Evolutionary conservation across 2,888 invertebrate genomes (phyloP).

Genomic region (Adineta ricciae): DNA sequence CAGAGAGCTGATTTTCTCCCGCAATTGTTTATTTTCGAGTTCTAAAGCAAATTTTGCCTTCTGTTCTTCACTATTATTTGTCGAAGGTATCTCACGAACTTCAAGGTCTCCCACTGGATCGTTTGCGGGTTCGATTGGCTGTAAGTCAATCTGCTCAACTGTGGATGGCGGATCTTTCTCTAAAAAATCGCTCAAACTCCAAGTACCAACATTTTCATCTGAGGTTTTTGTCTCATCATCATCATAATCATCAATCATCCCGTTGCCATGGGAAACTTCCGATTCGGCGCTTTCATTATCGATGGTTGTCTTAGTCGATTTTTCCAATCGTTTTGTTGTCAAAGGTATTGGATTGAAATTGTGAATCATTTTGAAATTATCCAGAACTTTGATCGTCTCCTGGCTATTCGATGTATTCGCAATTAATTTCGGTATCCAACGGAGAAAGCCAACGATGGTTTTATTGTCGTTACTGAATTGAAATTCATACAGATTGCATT

Average conservation of each 20-base stretch:
- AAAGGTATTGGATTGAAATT: not conserved
- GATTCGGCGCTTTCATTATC: not conserved
- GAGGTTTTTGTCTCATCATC: not conserved
- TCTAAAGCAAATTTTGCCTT: not conserved
- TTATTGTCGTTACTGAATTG: not conserved
- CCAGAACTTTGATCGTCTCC: not conserved
- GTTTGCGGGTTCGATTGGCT: not conserved
- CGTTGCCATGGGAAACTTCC: no score
- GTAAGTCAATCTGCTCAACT: not conserved
- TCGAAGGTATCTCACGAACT: not conserved
- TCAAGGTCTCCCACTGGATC: not conserved
- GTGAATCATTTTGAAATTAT: not conserved
- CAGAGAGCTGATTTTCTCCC: not conserved
- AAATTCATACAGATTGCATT: not conserved
- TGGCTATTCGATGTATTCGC: not conserved
- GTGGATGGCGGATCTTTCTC: not conserved
- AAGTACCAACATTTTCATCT: not conserved
- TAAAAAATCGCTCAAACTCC: not conserved
- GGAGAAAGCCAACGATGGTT: not conserved
- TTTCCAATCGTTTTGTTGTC: not conserved
- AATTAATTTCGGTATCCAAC: slow-evolving; percentile 14
- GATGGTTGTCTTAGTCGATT: not conserved
- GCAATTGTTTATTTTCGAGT: not conserved
- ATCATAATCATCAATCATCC: not conserved
- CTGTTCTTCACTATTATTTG: not conserved